A percentile compares a stretch with the other conserved stretches of the same genome.
These are phyloP conservation scores for Drosophila prostipennis DNA, from an alignment of 2,888 invertebrate genomes.

Conservation along the genomic window DNA sequence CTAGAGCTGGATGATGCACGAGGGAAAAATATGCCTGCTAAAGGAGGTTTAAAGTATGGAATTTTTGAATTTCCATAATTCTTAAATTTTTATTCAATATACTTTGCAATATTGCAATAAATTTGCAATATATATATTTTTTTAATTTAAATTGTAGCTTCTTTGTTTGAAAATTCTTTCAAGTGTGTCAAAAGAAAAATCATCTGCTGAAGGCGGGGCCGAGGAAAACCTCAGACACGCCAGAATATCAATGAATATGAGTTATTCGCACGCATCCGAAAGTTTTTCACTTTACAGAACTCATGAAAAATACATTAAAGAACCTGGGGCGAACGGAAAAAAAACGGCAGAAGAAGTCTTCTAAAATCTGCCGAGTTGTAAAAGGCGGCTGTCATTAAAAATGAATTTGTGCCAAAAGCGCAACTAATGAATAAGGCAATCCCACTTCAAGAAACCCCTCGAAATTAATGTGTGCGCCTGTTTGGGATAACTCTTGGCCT, in stretches of 20 bases:
- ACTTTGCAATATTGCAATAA: too few species aligned
- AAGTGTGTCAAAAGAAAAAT: conserved; percentile 16
- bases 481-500: conserved; percentile 21
- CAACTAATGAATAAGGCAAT: conserved; percentile 75
- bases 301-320: conserved; percentile 79
- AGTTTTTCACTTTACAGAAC: conserved; percentile 71
- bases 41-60: not conserved
- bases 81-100: too few species aligned
- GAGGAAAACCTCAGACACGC: conserved; percentile 17
- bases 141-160: not conserved
- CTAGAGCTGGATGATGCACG: conserved; percentile 14
- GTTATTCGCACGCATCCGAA: conserved; percentile 71
- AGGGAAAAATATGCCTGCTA: not conserved
- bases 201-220: conserved; percentile 14
- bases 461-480: conserved; percentile 20
- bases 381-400: conserved; percentile 65
- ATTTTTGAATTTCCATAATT: too few species aligned
- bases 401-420: conserved; percentile 72
- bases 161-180: not conserved
- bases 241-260: conserved; percentile 73
- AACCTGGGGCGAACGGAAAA: conserved; percentile 38
- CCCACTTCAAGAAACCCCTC: conserved; percentile 21
- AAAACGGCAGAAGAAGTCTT: conserved; percentile 11
- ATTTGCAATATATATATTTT: too few species aligned
- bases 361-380: conserved; percentile 37